A percentile compares a stretch with the other conserved stretches of the same genome.
Conservation (phyloP, 2,797 vertebrate genomes). For the Malacoraja senta region DNA sequence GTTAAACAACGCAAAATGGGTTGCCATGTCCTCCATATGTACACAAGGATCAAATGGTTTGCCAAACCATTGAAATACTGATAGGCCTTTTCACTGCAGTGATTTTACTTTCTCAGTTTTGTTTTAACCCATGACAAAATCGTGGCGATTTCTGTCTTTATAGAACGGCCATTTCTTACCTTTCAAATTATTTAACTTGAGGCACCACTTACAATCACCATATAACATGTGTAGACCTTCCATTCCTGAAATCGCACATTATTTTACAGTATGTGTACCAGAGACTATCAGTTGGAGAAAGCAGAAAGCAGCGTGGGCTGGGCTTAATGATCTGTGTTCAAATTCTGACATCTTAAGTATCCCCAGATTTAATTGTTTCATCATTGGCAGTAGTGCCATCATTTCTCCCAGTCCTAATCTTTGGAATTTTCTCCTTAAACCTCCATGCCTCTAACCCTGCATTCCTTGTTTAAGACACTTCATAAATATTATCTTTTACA, state of each 20-base stretch:
- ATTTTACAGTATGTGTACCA: neutral
- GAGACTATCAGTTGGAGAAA: neutral
- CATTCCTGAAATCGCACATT: neutral
- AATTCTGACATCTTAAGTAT: neutral
- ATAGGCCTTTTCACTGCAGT: neutral
- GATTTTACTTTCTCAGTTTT: too few species aligned
- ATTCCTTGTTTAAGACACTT: too few species aligned
- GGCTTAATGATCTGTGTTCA: neutral
- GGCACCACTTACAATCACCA: neutral
- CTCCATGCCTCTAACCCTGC: too few species aligned
- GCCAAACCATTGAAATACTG: neutral
- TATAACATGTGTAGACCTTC: neutral
- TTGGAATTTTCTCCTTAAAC: neutral
- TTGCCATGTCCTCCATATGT: neutral
- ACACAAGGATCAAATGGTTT: constrained; percentile 3
- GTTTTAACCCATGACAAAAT: neutral
- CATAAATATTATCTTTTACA: too few species aligned
- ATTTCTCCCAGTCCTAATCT: neutral
- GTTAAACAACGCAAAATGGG: neutral
- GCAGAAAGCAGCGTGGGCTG: neutral
- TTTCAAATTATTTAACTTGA: neutral
- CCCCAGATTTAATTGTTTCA: neutral
- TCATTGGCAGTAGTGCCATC: neutral
- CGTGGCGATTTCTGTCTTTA: neutral
- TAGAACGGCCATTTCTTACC: neutral